phyloP scores from a whole-genome alignment of 2,888 invertebrate genomes.

The Noctua janthina region DNA sequence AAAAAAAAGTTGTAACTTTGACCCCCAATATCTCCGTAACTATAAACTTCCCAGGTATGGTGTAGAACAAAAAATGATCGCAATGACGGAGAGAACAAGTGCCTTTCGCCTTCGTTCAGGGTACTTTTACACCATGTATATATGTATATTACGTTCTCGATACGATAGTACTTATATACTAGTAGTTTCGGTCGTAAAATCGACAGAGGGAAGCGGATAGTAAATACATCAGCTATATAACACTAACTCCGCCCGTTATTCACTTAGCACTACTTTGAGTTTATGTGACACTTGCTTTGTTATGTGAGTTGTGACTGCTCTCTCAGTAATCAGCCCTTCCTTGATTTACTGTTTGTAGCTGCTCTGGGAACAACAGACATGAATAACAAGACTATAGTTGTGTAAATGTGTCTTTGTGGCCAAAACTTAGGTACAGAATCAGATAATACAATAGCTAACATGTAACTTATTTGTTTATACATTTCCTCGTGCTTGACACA shows the following conservation, averaged over 20 bases:
- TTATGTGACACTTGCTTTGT: constrained; percentile 59
- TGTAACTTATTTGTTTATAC: not conserved
- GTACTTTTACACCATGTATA: too few species aligned
- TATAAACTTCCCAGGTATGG: too few species aligned
- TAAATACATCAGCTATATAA: constrained; percentile 53
- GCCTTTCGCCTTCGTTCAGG: too few species aligned
- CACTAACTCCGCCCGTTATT: constrained; percentile 53
- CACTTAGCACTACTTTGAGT: constrained; percentile 59
- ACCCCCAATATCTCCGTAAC: too few species aligned
- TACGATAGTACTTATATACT: not conserved
- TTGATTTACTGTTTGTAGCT: constrained; percentile 47
- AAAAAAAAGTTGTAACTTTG: too few species aligned
- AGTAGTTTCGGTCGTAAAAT: constrained; percentile 43
- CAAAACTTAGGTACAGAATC: constrained; percentile 23
- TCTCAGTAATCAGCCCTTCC: constrained; percentile 51
- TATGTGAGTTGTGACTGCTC: constrained; percentile 51
- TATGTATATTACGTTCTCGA: not conserved
- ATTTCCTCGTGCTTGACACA: not conserved
- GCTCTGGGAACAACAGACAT: constrained; percentile 39
- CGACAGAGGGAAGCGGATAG: constrained; percentile 35
- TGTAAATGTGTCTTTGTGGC: constrained; percentile 35
- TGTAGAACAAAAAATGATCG: too few species aligned
- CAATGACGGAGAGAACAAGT: too few species aligned
- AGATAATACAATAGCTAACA: constrained; percentile 23
- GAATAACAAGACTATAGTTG: constrained; percentile 42